phyloP scores from a whole-genome alignment of 2,888 invertebrate genomes.

The Nomada ruficornis region DNA sequence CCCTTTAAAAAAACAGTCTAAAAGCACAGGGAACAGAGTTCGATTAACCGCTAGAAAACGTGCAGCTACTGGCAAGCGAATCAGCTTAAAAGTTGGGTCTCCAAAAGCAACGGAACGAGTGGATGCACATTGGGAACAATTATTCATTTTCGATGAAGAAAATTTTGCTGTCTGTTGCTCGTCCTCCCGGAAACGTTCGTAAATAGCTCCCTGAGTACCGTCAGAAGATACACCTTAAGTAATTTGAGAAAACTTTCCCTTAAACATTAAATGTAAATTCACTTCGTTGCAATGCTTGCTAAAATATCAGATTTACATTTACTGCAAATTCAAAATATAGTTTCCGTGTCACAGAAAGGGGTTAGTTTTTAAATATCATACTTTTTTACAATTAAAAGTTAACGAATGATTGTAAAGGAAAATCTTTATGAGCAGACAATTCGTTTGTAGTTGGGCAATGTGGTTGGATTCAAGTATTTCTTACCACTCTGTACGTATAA shows the following conservation, averaged over 20 bases:
- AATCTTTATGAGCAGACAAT: too few species aligned
- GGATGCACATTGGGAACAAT: background rate
- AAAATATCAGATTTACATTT: too few species aligned
- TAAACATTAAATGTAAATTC: too few species aligned
- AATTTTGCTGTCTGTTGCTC: background rate
- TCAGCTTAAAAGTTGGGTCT: background rate
- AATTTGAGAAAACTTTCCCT: background rate
- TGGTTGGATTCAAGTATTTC: too few species aligned
- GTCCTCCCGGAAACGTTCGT: background rate
- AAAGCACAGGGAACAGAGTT: background rate
- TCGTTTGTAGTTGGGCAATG: too few species aligned
- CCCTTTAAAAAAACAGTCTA: background rate
- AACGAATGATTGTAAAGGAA: too few species aligned
- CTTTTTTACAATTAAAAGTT: too few species aligned
- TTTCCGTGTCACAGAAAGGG: too few species aligned
- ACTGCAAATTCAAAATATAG: too few species aligned
- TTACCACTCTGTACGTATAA: background rate
- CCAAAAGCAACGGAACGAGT: background rate
- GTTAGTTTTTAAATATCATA: too few species aligned
- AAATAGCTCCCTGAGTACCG: background rate
- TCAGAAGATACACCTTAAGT: background rate
- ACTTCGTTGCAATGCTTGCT: too few species aligned
- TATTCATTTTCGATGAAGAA: background rate
- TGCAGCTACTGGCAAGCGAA: background rate
- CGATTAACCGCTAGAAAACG: background rate